Conservation (phyloP, 2,888 invertebrate species). For the Frankliniella intonsa region DNA sequence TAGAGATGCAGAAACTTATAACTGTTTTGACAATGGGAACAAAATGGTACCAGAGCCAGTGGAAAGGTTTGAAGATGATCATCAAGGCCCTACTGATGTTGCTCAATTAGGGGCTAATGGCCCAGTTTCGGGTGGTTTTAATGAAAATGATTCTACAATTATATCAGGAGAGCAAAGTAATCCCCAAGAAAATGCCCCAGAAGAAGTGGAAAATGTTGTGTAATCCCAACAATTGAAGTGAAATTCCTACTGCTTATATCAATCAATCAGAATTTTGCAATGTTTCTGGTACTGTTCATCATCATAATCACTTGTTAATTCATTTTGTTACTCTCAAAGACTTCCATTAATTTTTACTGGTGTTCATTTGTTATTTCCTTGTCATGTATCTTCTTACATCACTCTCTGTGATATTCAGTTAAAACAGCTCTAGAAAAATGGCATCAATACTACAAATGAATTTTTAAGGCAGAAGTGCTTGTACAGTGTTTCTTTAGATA, state of each 20-base stretch:
- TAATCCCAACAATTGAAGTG: background rate
- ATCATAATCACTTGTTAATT: no score
- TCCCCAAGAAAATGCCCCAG: background rate
- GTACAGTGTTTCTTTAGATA: constrained; percentile 15
- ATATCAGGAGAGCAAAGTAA: background rate
- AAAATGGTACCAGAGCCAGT: background rate
- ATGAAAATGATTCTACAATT: background rate
- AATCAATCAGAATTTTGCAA: background rate
- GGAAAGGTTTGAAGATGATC: background rate
- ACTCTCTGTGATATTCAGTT: background rate
- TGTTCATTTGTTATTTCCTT: background rate
- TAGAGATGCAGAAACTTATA: background rate
- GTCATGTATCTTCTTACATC: background rate
- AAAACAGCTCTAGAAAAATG: background rate
- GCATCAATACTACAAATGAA: background rate
- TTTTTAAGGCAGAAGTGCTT: constrained; percentile 34
- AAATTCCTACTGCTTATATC: background rate
- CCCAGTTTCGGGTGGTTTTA: background rate
- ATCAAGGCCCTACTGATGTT: background rate
- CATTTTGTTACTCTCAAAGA: background rate
- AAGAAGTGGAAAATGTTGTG: background rate
- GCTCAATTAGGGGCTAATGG: constrained; percentile 15
- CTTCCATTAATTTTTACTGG: constrained; percentile 21
- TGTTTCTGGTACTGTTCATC: background rate
- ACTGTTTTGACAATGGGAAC: background rate